Conservation (phyloP, 2,797 vertebrate species). For the Danio albolineatus region DNA sequence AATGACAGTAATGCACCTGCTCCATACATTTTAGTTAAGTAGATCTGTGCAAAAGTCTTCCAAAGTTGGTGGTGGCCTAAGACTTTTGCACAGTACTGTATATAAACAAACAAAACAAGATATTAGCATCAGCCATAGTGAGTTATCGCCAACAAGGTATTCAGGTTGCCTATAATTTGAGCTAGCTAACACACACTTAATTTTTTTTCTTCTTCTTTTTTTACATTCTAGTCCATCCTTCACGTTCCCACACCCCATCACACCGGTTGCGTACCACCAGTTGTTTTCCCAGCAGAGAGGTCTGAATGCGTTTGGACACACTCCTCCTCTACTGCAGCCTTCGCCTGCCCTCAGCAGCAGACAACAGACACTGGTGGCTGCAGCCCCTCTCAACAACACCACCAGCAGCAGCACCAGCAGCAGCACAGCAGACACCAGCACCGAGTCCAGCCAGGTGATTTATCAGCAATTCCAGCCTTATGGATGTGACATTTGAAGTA, state of each 20-base stretch:
- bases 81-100: too few species aligned
- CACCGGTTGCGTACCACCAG: conserved; percentile 95
- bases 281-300: conserved; percentile 92
- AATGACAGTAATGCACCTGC: too few species aligned
- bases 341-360: conserved; percentile 85
- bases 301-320: conserved; percentile 91
- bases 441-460: conserved; percentile 87
- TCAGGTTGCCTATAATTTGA: neutral
- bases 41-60: too few species aligned
- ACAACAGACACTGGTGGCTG: conserved; percentile 76
- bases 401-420: conserved; percentile 71
- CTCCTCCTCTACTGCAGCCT: conserved; percentile 89
- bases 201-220: conserved; percentile 2
- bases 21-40: too few species aligned
- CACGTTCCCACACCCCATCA: conserved; percentile 94
- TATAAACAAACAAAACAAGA: too few species aligned
- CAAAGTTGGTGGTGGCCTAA: too few species aligned
- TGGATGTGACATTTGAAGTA: too few species aligned
- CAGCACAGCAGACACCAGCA: conserved; percentile 79
- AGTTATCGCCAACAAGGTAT: too few species aligned
- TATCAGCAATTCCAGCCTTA: too few species aligned
- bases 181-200: conserved; percentile 22
- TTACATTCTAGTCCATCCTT: conserved; percentile 88
- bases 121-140: too few species aligned
- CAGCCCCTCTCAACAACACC: conserved; percentile 67